Evolutionary conservation across 1,140 invertebrate species (phyloP).

Genomic region (Himalopsyche phryganea): DNA sequence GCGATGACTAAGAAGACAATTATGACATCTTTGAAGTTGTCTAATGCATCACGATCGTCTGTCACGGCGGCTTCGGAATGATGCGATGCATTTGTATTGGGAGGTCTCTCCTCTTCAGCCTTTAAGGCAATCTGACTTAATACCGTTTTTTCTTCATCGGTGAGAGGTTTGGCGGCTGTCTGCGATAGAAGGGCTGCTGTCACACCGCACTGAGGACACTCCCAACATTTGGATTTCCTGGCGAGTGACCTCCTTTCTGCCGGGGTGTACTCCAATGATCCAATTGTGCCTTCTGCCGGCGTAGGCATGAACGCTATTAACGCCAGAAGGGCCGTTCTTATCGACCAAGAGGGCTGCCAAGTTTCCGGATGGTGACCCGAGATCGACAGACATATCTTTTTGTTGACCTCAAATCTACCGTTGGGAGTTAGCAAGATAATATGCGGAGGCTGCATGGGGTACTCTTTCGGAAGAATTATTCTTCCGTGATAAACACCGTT

Average conservation of each 20-base stretch:
- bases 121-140: constrained; percentile 11
- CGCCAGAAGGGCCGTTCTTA: constrained; percentile 85
- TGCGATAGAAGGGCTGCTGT: constrained; percentile 40
- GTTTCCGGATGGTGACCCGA: constrained; percentile 91
- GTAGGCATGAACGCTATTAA: constrained; percentile 90
- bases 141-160: constrained; percentile 38
- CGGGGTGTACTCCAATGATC: constrained; percentile 75
- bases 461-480: constrained; percentile 80
- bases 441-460: constrained; percentile 94
- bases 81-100: neutral
- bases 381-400: constrained; percentile 91
- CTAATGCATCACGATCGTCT: constrained; percentile 1
- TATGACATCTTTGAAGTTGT: constrained; percentile 25
- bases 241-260: constrained; percentile 76
- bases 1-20: constrained; percentile 22
- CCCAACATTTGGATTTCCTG: constrained; percentile 56
- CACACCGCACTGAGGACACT: constrained; percentile 53
- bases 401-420: constrained; percentile 86
- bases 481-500: constrained; percentile 83
- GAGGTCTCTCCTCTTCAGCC: constrained; percentile 11
- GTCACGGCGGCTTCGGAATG: neutral
- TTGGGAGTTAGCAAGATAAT: constrained; percentile 89
- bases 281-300: constrained; percentile 75
- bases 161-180: constrained; percentile 32
- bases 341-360: constrained; percentile 92